A percentile compares a stretch with the other conserved stretches of the same genome.
These are phyloP conservation scores for Athene noctua DNA, from an alignment of 2,113 vertebrate species.

Conservation along the genomic window DNA sequence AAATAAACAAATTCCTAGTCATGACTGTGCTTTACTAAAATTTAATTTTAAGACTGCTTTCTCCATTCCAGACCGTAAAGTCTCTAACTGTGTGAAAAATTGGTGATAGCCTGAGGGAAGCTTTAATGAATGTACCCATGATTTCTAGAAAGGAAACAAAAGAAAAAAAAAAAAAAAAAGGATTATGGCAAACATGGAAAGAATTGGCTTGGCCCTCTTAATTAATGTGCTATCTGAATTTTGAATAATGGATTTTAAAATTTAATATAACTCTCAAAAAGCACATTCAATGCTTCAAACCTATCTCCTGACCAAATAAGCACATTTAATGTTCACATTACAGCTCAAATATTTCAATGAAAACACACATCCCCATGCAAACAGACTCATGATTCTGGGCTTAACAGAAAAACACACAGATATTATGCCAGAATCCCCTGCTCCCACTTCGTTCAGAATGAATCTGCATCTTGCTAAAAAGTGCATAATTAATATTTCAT, in stretches of 20 bases:
- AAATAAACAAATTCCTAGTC: background rate
- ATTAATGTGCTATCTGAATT: background rate
- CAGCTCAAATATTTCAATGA: background rate
- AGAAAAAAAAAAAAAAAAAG: background rate
- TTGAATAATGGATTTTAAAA: background rate
- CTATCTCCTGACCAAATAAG: background rate
- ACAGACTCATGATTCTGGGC: background rate
- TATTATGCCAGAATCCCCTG: background rate
- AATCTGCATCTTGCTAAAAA: slow-evolving; percentile 62
- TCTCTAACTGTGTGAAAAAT: background rate
- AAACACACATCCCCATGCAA: background rate
- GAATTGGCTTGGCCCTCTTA: background rate
- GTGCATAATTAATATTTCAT: slow-evolving; percentile 73
- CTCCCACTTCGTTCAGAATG: background rate
- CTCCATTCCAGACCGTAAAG: background rate
- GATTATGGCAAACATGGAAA: background rate
- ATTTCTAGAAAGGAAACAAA: background rate
- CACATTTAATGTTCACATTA: background rate
- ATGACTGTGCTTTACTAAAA: background rate
- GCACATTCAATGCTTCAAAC: background rate
- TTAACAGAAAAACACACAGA: background rate
- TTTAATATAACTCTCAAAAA: background rate
- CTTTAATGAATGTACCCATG: background rate
- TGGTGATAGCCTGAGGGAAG: background rate
- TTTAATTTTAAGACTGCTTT: background rate